phyloP scores from a whole-genome alignment of 2,113 vertebrate genomes.

The Peromyscus polionotus region DNA sequence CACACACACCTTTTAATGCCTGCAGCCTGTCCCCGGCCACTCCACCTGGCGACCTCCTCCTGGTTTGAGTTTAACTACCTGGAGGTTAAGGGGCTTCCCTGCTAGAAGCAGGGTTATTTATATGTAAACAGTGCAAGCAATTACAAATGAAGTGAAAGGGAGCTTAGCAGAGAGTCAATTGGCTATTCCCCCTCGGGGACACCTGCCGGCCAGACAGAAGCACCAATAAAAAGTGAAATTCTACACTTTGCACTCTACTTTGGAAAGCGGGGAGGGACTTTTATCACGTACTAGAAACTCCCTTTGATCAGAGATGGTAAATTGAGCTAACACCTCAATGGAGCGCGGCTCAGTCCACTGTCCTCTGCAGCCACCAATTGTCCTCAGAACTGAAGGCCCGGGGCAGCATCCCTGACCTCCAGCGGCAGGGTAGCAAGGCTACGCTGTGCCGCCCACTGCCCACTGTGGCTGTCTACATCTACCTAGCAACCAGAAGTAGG shows the following conservation, averaged over 20 bases:
- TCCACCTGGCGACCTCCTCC: neutral
- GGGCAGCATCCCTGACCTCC: neutral
- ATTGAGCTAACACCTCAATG: neutral
- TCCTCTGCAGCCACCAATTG: neutral
- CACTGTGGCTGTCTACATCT: neutral
- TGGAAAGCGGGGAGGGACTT: neutral
- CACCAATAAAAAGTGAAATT: conserved; percentile 12
- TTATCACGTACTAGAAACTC: neutral
- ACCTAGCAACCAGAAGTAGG: neutral
- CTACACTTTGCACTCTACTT: neutral
- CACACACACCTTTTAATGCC: neutral
- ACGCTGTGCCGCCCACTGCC: neutral
- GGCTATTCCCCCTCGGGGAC: neutral
- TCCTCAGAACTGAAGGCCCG: neutral
- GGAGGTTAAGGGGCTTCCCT: neutral
- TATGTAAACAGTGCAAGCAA: conserved; percentile 45
- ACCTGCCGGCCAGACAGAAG: neutral
- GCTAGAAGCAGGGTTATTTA: conserved; percentile 16
- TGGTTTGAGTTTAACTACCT: neutral
- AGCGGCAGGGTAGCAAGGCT: neutral
- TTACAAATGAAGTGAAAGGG: conserved; percentile 59
- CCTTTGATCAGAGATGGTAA: neutral
- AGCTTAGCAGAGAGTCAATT: neutral
- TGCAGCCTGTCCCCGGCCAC: neutral
- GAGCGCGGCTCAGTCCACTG: neutral